A percentile compares a stretch with the other conserved stretches of the same genome.
phyloP scores from a whole-genome alignment of 23 tunicate genomes.

The Styela clava region DNA sequence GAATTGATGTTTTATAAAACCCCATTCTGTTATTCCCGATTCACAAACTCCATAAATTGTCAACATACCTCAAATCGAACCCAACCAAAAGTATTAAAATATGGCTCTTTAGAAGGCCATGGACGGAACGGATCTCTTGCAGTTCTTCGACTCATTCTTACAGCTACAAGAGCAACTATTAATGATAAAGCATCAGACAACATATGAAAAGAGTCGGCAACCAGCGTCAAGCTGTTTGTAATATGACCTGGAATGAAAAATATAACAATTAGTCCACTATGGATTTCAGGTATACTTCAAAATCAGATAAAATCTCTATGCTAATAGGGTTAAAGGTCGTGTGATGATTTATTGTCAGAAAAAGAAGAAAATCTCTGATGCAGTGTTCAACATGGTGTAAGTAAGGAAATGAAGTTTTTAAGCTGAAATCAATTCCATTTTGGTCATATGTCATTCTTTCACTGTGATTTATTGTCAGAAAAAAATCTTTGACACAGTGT shows the following conservation, averaged over 20 bases:
- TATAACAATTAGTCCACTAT: neutral
- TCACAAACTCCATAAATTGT: no score
- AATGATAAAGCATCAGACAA: slow-evolving; percentile 87
- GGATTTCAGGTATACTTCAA: neutral
- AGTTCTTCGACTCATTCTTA: slow-evolving; percentile 76
- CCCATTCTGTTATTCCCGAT: no score
- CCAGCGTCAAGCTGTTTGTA: slow-evolving; percentile 73
- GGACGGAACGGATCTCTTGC: slow-evolving; percentile 68
- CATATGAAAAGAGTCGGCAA: slow-evolving; percentile 99
- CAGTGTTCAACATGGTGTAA: no score
- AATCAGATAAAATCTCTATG: neutral
- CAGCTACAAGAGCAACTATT: slow-evolving; percentile 82
- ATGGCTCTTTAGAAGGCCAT: slow-evolving; percentile 77
- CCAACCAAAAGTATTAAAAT: slow-evolving; percentile 97
- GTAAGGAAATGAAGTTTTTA: no score
- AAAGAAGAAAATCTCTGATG: no score
- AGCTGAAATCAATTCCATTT: no score
- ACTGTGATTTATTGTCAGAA: no score
- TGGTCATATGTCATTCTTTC: no score
- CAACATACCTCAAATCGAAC: slow-evolving; percentile 76
- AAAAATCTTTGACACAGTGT: no score
- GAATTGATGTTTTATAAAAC: no score
- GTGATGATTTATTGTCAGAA: no score
- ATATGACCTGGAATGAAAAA: slow-evolving; percentile 66
- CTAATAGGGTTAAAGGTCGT: neutral